Base-by-base conservation (phyloP, 2,113 vertebrate genomes). In the Scortum barcoo region DNA sequence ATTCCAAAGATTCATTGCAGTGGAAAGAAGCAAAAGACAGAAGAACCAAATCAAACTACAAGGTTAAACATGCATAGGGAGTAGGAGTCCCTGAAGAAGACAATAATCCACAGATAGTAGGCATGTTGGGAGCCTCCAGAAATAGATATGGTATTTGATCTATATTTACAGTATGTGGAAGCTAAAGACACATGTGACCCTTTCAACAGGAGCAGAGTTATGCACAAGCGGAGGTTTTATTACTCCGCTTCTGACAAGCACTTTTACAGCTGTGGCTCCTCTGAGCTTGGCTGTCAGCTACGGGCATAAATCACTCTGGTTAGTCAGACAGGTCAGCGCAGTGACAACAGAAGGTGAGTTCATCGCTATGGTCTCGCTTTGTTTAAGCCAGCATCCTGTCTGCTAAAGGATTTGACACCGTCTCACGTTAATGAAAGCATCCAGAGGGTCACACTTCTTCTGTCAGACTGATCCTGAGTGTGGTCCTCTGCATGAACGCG, bases 281-380 rank as follows among this genome's bases (percentile, higher is more conserved):
- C 46, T 60, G 61, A 83, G 80, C 72, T 78, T 40, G 60, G 85
- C 74, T 78, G 80, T 87, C 77, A 72, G 67, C 71, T 69, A 20
- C 46, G 66, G 57, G 14, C 75, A 77, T 91, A 81, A 86, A 88
- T 87, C 83, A 83, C 53, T 77, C 38, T 22, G 13, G 33, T 72
- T 67, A 33, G 12, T 54, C 83, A 62, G 78, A 84, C 74, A 78
- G 65, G 62, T 84, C 68, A 71, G 56, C 79, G 61, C 14, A 1
- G n/a, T 80, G 57, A 83, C 74, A 76, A 72, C 67, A 76, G 63
- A 72, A 71, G 78, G 73, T 76, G 76, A 72, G 50, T 78, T 83
- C 40, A 83, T 54, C 19, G 14, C 76, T 10, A 1, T 5, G 16
- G 9, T 36, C 51, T 54, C 24, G 36, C 20, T 40, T 28, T 57